Conservation (phyloP, 2,113 vertebrate genomes). For the Rhegmatorhina hoffmannsi region DNA sequence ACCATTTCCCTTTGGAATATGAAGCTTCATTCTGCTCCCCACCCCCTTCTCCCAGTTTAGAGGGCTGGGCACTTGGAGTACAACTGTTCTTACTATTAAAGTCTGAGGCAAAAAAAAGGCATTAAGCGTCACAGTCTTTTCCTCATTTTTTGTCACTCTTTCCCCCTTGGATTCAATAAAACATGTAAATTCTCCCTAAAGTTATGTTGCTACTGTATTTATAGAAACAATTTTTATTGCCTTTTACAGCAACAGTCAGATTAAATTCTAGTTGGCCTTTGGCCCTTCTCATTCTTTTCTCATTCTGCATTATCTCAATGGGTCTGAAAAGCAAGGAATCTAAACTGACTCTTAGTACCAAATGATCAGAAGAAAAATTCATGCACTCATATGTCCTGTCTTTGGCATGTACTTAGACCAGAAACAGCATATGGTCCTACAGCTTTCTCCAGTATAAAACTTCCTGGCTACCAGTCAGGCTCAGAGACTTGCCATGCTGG, state of each 20-base stretch:
- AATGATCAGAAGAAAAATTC: neutral
- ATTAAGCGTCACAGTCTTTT: neutral
- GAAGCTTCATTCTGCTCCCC: neutral
- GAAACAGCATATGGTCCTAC: neutral
- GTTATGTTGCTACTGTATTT: neutral
- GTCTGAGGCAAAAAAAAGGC: neutral
- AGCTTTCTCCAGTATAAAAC: neutral
- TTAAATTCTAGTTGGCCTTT: neutral
- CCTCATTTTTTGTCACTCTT: neutral
- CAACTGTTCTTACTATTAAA: neutral
- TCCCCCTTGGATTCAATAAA: neutral
- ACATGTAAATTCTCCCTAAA: neutral
- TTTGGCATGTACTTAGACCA: neutral
- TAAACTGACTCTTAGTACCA: neutral
- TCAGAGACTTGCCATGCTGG: neutral
- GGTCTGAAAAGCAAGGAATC: neutral
- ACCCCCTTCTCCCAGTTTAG: neutral
- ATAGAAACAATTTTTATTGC: neutral
- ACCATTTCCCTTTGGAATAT: neutral
- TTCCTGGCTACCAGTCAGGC: neutral
- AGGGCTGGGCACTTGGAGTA: neutral
- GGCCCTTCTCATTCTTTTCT: neutral
- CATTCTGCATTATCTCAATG: neutral
- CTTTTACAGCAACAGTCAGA: neutral
- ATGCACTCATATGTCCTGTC: neutral